Evolutionary conservation across 2,797 vertebrate species (phyloP).

Genomic region (Nyctalus aviator): DNA sequence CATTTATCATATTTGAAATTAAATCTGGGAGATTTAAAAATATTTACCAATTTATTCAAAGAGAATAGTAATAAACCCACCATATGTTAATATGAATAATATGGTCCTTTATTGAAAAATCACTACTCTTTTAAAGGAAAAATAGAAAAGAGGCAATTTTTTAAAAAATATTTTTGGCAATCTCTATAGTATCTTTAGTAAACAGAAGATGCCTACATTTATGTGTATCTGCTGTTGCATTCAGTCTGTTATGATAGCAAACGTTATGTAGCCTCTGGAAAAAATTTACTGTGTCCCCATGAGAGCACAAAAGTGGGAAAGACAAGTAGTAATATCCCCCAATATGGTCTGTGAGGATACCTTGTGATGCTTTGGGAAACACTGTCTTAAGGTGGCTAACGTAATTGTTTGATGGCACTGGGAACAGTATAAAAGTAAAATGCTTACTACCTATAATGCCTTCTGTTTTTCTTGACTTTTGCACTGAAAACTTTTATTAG

Average conservation of each 20-base stretch:
- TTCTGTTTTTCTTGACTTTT: slow-evolving; percentile 46
- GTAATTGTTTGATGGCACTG: not conserved
- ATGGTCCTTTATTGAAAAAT: not conserved
- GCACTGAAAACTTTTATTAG: slow-evolving; percentile 61
- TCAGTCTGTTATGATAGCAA: not conserved
- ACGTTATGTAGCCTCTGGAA: not conserved
- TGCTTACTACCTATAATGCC: not conserved
- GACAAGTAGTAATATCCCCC: not conserved
- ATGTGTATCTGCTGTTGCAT: not conserved
- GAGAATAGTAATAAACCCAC: not conserved
- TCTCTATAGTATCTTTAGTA: not conserved
- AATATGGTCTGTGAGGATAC: not conserved
- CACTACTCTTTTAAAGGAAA: not conserved
- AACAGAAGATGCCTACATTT: not conserved
- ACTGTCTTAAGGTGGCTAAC: not conserved
- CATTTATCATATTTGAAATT: not conserved
- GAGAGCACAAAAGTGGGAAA: not conserved
- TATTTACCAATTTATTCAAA: not conserved
- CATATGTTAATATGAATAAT: not conserved
- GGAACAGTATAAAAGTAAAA: not conserved
- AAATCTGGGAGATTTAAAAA: not conserved
- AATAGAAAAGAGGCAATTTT: not conserved
- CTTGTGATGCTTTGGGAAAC: not conserved
- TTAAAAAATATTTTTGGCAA: not conserved
- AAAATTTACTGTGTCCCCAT: not conserved